These are phyloP conservation scores for Bombylius discolor DNA, from an alignment of 2,888 invertebrate species.

Conservation along the genomic window DNA sequence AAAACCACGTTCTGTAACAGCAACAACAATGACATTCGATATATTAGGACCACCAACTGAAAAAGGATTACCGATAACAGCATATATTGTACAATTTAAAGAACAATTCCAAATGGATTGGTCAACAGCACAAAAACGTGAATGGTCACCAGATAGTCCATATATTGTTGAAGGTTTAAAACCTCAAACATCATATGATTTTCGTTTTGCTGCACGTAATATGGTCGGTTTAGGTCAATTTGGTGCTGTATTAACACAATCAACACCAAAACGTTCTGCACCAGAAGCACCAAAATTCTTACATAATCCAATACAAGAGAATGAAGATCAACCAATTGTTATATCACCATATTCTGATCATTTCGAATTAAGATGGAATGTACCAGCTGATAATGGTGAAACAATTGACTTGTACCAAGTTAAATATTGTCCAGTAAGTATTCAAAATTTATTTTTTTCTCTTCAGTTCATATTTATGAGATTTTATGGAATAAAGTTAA, in stretches of 20 bases:
- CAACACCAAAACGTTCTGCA: slow-evolving; percentile 62
- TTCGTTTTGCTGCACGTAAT: slow-evolving; percentile 73
- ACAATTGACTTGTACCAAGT: slow-evolving; percentile 73
- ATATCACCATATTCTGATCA: slow-evolving; percentile 58
- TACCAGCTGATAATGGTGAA: slow-evolving; percentile 81
- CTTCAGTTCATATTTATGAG: too few species aligned
- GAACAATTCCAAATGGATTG: slow-evolving; percentile 53
- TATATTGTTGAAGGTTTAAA: slow-evolving; percentile 68
- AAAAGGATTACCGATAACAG: slow-evolving; percentile 60
- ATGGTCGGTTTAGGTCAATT: slow-evolving; percentile 69
- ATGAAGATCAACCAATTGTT: slow-evolving; percentile 39
- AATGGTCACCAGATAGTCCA: slow-evolving; percentile 67
- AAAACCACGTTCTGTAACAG: slow-evolving; percentile 56
- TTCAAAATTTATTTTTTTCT: too few species aligned
- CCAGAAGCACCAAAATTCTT: slow-evolving; percentile 61
- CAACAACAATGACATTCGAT: slow-evolving; percentile 71
- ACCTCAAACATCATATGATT: slow-evolving; percentile 65
- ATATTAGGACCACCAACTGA: slow-evolving; percentile 62
- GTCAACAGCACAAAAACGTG: slow-evolving; percentile 54
- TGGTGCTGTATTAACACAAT: slow-evolving; percentile 49
- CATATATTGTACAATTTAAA: slow-evolving; percentile 64
- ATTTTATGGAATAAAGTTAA: too few species aligned
- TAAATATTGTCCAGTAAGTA: slow-evolving; percentile 64
- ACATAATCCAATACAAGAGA: slow-evolving; percentile 36
- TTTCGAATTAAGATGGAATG: slow-evolving; percentile 71